Conservation (phyloP, 2,113 vertebrate species). For the Ariopsis seemanni region DNA sequence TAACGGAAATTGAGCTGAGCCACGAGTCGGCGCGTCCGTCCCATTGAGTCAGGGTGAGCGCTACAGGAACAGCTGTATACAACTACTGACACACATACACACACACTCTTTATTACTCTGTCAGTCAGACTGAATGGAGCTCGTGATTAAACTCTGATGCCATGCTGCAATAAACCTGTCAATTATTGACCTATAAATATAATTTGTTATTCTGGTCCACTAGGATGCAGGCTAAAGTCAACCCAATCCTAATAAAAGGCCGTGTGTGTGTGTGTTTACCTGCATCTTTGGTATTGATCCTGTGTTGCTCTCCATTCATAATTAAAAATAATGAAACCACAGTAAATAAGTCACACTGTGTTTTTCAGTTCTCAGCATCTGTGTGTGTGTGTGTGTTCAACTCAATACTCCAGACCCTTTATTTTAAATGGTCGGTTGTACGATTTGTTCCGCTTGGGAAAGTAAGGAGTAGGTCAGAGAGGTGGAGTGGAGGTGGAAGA, state of each 20-base stretch:
- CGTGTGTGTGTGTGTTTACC: background rate
- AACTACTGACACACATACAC: background rate
- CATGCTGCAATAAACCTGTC: conserved; percentile 20
- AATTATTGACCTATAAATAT: conserved; percentile 21
- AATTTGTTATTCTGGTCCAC: conserved; percentile 21
- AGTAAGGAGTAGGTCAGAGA: conserved; percentile 3
- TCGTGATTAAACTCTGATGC: conserved; percentile 23
- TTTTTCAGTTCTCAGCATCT: background rate
- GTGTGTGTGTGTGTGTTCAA: background rate
- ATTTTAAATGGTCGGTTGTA: background rate
- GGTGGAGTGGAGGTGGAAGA: conserved; percentile 3
- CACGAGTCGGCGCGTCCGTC: background rate
- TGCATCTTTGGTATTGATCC: conserved; percentile 71
- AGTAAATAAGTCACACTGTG: conserved; percentile 57
- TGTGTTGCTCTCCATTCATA: conserved; percentile 55
- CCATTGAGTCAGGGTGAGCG: background rate
- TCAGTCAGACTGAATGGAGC: conserved; percentile 27
- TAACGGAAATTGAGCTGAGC: background rate
- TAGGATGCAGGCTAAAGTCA: conserved; percentile 13
- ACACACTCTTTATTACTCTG: conserved; percentile 20
- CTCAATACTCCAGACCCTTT: background rate
- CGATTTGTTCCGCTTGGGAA: background rate
- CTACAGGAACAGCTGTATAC: background rate
- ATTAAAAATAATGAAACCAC: conserved; percentile 57
- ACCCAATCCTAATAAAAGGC: conserved; percentile 3